phyloP scores from a whole-genome alignment of 2,888 invertebrate genomes.

The Lasioglossum leucozonium region DNA sequence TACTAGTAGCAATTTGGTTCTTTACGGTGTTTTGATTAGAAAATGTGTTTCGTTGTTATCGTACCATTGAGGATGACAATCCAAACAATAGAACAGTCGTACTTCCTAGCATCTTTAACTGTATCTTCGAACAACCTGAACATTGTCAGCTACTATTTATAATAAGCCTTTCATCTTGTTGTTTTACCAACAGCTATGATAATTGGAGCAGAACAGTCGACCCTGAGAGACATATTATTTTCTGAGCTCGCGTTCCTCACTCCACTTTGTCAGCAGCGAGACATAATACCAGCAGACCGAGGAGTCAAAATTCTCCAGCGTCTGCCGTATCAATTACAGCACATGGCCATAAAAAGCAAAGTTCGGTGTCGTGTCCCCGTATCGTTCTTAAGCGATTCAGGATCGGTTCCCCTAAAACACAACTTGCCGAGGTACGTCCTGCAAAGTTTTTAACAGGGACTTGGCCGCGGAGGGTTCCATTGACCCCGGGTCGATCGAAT shows the following conservation, averaged over 20 bases:
- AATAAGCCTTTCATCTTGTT: neutral
- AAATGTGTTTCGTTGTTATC: neutral
- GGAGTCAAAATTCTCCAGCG: neutral
- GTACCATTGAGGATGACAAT: neutral
- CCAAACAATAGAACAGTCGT: neutral
- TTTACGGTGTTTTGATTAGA: neutral
- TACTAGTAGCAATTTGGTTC: neutral
- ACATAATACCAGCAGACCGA: neutral
- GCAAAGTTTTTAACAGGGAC: slow-evolving; percentile 16
- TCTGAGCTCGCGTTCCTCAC: neutral
- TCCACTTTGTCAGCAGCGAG: neutral
- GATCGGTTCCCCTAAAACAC: neutral
- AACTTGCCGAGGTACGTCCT: neutral
- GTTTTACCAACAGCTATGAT: neutral
- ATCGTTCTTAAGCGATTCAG: slow-evolving; percentile 3
- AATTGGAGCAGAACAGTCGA: neutral
- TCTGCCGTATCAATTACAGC: slow-evolving; percentile 1
- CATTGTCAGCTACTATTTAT: neutral
- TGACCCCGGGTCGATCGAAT: slow-evolving; percentile 43
- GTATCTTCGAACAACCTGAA: neutral
- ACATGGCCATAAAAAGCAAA: neutral
- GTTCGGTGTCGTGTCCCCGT: neutral
- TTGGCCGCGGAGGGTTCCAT: neutral
- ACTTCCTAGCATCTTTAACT: neutral
- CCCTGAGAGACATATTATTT: neutral